Conservation (phyloP, 2,113 vertebrate species). For the Solea solea region DNA sequence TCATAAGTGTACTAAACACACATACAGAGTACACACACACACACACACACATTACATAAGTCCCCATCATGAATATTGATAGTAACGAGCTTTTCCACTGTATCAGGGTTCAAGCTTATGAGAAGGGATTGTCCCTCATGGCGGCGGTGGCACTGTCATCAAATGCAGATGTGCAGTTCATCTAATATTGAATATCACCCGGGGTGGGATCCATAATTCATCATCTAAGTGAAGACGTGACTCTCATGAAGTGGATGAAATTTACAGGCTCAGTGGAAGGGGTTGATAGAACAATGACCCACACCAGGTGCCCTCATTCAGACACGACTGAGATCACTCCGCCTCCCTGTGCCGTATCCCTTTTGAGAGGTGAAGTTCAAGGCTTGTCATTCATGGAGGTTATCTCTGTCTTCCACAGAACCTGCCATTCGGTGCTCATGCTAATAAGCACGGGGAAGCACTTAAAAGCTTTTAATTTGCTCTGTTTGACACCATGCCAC, state of each 20-base stretch:
- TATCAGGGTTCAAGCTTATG: constrained; percentile 52
- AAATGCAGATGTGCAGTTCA: constrained; percentile 77
- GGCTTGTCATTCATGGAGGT: constrained; percentile 62
- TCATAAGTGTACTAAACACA: constrained; percentile 63
- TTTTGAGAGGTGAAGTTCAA: constrained; percentile 56
- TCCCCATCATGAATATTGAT: constrained; percentile 71
- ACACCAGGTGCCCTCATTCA: constrained; percentile 66
- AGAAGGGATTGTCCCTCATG: constrained; percentile 71
- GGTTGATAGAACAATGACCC: constrained; percentile 57
- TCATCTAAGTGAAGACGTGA: constrained; percentile 79
- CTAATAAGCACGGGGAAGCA: constrained; percentile 51
- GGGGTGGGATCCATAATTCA: constrained; percentile 78
- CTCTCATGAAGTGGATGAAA: constrained; percentile 75
- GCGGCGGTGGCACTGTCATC: constrained; percentile 61
- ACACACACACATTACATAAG: constrained; percentile 35
- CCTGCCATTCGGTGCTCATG: constrained; percentile 46
- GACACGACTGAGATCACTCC: constrained; percentile 50
- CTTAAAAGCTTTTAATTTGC: constrained; percentile 62
- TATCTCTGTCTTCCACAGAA: constrained; percentile 57
- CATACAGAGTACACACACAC: constrained; percentile 26
- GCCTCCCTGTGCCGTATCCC: constrained; percentile 36
- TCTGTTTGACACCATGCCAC: constrained; percentile 53
- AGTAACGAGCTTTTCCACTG: constrained; percentile 68
- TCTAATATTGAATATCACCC: constrained; percentile 80
- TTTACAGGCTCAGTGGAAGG: constrained; percentile 69